Evolutionary conservation across 2,888 invertebrate species (phyloP), one percentile per base, ranked within the genome.

Genomic region (Gymnosoma rotundatum): DNA sequence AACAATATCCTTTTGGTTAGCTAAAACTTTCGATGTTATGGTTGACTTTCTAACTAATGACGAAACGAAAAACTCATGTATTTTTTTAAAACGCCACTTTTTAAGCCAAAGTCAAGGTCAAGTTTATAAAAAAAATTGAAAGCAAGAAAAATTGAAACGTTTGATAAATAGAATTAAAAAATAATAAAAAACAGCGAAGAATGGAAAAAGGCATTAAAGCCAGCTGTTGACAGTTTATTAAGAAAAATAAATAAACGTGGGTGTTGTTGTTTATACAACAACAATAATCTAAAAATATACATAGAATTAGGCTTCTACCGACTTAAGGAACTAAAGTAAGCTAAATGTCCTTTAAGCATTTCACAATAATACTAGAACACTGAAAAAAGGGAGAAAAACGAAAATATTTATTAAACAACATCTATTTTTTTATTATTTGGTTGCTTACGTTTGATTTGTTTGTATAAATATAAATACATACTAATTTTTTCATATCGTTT

Each of bases 71-170:
- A 21, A 50, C 56, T 14, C 38, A 38, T 10, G n/a, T n/a, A 38
- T 38, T 38, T 75, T 58, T 72, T 73, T 25, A 58, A 58, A 73
- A 54, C 67, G 75, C 25, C n/a, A 64, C 45, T 42, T 12, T 76
- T 80, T 38, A 54, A 64, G 58, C 25, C 60, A 72, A 75, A 56
- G 36, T 66, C 81, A 84, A 84, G 84, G 84, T 66, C 73, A 78
- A 69, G 70, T 63, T 67, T 56, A 52, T 32, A 25, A n/a, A 63
- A 36, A 52, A 76, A 32, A 32, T 52, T 7, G 52, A 52, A 3
- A 42, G 42, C 7, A 58, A 16, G 8, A 12, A 79, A 56, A 78
- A 78, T 78, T 83, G 83, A 67, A 69, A 54, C 70, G 42, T 70
- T 63, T 78, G 60, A 67, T 56, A 45, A 61, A 64, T 18, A 45